Conservation (phyloP, 2,113 vertebrate species). For the Emberiza fucata region DNA sequence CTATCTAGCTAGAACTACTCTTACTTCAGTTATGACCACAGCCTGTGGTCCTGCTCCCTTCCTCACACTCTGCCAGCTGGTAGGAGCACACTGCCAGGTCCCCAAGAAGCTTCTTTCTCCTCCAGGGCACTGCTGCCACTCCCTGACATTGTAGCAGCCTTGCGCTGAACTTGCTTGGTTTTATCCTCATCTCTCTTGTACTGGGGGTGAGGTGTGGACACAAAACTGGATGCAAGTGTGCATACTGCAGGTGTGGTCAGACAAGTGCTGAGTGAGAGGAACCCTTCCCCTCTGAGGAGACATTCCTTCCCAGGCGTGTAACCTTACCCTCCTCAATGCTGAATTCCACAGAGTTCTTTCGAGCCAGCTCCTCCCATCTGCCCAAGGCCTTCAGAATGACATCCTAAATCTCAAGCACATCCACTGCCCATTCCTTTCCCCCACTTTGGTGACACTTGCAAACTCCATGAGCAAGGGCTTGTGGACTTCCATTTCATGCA, state of each 20-base stretch:
- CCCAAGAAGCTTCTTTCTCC: background rate
- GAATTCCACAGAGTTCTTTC: background rate
- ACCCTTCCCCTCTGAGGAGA: background rate
- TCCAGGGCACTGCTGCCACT: background rate
- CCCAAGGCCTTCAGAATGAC: background rate
- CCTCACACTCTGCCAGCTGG: background rate
- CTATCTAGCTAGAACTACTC: background rate
- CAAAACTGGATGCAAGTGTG: background rate
- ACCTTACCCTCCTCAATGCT: background rate
- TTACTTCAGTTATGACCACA: background rate
- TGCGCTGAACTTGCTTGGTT: background rate
- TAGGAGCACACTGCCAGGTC: rapidly evolving
- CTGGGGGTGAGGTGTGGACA: background rate
- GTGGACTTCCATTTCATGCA: background rate
- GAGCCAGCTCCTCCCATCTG: background rate
- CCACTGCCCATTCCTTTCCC: background rate
- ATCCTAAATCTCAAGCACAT: background rate
- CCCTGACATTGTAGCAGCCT: background rate
- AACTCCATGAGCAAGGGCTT: background rate
- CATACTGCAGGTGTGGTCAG: background rate
- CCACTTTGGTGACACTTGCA: background rate
- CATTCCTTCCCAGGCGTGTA: background rate
- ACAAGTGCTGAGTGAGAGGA: background rate
- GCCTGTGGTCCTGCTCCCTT: background rate
- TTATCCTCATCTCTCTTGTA: background rate